Evolutionary conservation across 2,888 invertebrate genomes (phyloP).

Genomic region (Chymomyza fuscimana): DNA sequence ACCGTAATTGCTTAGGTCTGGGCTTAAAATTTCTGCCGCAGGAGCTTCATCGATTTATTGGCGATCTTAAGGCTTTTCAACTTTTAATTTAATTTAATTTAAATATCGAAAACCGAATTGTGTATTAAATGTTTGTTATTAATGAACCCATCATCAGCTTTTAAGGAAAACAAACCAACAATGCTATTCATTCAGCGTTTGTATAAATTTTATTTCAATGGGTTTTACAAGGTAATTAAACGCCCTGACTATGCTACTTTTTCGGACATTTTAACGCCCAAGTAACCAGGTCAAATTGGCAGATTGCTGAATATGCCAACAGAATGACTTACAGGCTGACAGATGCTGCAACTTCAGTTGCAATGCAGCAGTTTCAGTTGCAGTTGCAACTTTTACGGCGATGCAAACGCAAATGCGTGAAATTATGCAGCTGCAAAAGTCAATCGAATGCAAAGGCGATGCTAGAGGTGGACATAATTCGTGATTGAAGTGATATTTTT

Average conservation of each 20-base stretch:
- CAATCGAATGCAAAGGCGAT: slow-evolving; percentile 10
- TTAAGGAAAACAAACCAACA: not conserved
- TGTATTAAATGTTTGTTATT: slow-evolving; percentile 42
- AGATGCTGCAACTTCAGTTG: slow-evolving; percentile 2
- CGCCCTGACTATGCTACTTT: not conserved
- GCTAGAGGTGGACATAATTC: no score
- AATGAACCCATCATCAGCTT: slow-evolving; percentile 22
- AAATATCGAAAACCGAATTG: slow-evolving; percentile 32
- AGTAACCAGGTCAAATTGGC: not conserved
- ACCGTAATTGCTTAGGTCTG: no score
- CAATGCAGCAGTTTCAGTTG: slow-evolving; percentile 5
- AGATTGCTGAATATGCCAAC: slow-evolving; percentile 18
- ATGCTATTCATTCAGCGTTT: not conserved
- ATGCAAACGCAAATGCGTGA: slow-evolving; percentile 44
- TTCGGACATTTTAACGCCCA: not conserved
- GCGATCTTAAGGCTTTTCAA: no score
- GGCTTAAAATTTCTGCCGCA: no score
- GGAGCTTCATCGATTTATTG: no score
- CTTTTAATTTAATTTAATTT: slow-evolving; percentile 4
- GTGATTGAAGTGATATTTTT: no score
- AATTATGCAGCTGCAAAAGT: slow-evolving; percentile 18
- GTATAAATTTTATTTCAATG: slow-evolving; percentile 1
- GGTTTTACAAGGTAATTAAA: slow-evolving; percentile 10
- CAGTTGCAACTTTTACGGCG: slow-evolving; percentile 21
- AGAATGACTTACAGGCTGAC: not conserved